Evolutionary conservation across 1,140 invertebrate species (phyloP).

Genomic region (Achroia grisella): DNA sequence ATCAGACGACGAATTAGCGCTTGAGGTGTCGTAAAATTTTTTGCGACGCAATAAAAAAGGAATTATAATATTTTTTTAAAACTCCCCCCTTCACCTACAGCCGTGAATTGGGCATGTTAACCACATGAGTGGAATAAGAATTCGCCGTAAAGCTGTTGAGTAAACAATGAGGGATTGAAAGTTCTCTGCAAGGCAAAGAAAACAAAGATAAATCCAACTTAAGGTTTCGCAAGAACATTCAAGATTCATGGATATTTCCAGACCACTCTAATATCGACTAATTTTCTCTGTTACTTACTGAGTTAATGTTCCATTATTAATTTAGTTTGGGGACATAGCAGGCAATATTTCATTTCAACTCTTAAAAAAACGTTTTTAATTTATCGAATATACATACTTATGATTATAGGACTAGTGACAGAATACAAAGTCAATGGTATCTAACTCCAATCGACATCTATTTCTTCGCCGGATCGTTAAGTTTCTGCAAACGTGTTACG

Average conservation of each 20-base stretch:
- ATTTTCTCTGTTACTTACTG: slow-evolving; percentile 20
- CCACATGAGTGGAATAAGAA: background rate
- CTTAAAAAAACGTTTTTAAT: too few relatives aligned
- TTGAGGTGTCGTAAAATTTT: slow-evolving; percentile 41
- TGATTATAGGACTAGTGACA: too few relatives aligned
- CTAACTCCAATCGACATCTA: slow-evolving; percentile 8
- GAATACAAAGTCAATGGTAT: too few relatives aligned
- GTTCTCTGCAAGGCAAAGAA: slow-evolving; percentile 44
- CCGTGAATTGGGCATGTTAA: too few relatives aligned
- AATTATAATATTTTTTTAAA: slow-evolving; percentile 9
- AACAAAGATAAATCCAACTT: slow-evolving; percentile 64
- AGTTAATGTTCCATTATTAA: slow-evolving; percentile 19
- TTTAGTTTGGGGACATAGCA: background rate
- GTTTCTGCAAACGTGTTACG: slow-evolving; percentile 54
- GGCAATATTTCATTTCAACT: too few relatives aligned
- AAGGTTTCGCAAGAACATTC: slow-evolving; percentile 20
- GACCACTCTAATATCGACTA: slow-evolving; percentile 34
- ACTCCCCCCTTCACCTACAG: background rate
- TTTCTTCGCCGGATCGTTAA: slow-evolving; percentile 35
- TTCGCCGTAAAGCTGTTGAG: slow-evolving; percentile 38
- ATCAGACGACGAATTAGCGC: slow-evolving; percentile 53
- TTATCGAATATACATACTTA: too few relatives aligned
- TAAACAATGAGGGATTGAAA: slow-evolving; percentile 56
- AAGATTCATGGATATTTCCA: slow-evolving; percentile 27
- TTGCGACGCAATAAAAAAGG: slow-evolving; percentile 11